A percentile compares a stretch with the other conserved stretches of the same genome.
Evolutionary conservation across 2,888 invertebrate species (phyloP).

Genomic region (Cantharis lateralis): DNA sequence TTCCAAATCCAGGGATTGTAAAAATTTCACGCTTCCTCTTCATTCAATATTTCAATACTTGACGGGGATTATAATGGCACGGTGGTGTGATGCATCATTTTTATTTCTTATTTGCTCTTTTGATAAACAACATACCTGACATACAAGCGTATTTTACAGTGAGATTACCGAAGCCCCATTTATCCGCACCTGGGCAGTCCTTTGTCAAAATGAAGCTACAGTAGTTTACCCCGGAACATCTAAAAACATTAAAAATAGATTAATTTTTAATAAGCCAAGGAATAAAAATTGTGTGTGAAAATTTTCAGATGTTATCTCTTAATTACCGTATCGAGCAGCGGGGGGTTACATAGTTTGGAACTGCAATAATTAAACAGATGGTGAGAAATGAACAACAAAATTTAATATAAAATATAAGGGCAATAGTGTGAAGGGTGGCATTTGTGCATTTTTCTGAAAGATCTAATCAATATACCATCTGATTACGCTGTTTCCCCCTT

Average conservation of each 20-base stretch:
- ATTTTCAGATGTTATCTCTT: background rate
- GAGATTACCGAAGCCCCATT: slow-evolving; percentile 70
- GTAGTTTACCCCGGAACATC: slow-evolving; percentile 76
- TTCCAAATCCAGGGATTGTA: slow-evolving; percentile 38
- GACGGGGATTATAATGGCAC: slow-evolving; percentile 3
- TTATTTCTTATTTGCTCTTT: slow-evolving; percentile 3
- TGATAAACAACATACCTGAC: slow-evolving; percentile 63
- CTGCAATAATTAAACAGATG: slow-evolving; percentile 18
- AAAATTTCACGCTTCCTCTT: slow-evolving; percentile 31
- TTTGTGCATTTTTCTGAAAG: slow-evolving; percentile 14
- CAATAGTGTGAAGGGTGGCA: slow-evolving; percentile 10
- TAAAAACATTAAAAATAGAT: slow-evolving; percentile 49
- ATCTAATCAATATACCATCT: slow-evolving; percentile 20
- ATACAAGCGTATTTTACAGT: slow-evolving; percentile 75
- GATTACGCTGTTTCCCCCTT: slow-evolving; percentile 8
- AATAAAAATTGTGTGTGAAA: background rate
- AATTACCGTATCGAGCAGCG: background rate
- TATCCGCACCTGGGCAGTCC: slow-evolving; percentile 67
- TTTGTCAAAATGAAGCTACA: slow-evolving; percentile 71
- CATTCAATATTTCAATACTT: slow-evolving; percentile 14
- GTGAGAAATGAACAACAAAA: slow-evolving; percentile 8
- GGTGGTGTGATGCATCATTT: slow-evolving; percentile 10
- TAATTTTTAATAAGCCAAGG: background rate
- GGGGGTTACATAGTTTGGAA: background rate
- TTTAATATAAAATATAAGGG: slow-evolving; percentile 9